Evolutionary conservation across 2,888 invertebrate species (phyloP), one percentile per base, ranked within the genome.

Genomic region (Pseudococcus longispinus): DNA sequence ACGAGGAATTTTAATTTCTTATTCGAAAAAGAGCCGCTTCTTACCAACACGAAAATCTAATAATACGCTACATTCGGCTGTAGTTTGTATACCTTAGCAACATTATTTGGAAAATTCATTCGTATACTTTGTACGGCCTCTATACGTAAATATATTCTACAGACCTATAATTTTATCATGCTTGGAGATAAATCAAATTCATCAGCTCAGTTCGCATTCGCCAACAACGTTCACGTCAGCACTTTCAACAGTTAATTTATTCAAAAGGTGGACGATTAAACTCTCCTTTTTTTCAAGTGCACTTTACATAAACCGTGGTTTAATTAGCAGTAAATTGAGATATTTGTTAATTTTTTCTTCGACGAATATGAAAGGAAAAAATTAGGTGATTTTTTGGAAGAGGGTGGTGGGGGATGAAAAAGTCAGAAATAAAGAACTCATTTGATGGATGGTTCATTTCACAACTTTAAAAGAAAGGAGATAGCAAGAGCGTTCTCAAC

Each of bases 41-140:
- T 1, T 23, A 70, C 26, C 9, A 60, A 65, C 65, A 65, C 29
- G 70, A 29, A 70, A 70, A 70, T 70, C 26, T 29, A 29, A 70
- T 29, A 29, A 70, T 70, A 70, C 29, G 18, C 5, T 29, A 70
- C 32, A 18, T 70, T 70, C 70, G 29, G 70, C n/a, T 70, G 29
- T 70, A 70, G 70, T 70, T 70, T 70, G 70, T 70, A 29, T 70
- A 70, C 70, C 70, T 70, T 70, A 70, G 70, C 26, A 70, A 70
- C 70, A 29, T 70, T 29, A 70, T 70, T 70, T 70, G 70, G 37
- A 32, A 70, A 70, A 29, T 29, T 70, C 70, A 18, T 70, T 70
- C 18, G 29, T 15, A 37, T 37, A 37, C 9, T 37, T 37, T 37
- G 37, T 37, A 70, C 29, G 29, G 70, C 70, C 70, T 70, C 29